Base-by-base conservation (phyloP, 2,888 invertebrate species). In the Nomada ferruginata region DNA sequence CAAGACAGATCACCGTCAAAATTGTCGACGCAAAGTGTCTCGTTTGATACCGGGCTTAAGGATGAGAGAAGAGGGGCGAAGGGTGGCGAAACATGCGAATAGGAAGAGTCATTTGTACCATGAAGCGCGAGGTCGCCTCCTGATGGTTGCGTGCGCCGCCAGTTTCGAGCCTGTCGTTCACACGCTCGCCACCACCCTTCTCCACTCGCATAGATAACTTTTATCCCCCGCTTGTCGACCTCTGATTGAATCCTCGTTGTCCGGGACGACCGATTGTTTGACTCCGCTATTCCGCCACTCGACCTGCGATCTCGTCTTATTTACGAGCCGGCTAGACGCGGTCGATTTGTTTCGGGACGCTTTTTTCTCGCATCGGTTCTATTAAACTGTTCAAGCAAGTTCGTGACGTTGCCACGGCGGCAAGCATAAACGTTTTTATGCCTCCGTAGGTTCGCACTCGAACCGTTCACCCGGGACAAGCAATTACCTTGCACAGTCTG, bases 81-180 rank as follows among this genome's bases (percentile, higher is more conserved):
- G 69, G 55, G 84, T 69, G 65, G 57, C 72, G 47, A 72, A 83
- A 70, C 82, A 82, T 83, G 72, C 82, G 82, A 82, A 52, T 75
- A 84, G 90, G 86, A 91, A 91, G 91, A 91, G 88, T 92, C 91
- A 91, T 93, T 92, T 92, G 93, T 92, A 92, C 92, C 92, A 93
- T 89, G 91, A 90, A 91, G 92, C 85, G 92, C 92, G 91, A 92
- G 91, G 89, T 92, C 91, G 90, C 86, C 79, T 70, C 90, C 68
- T 79, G 84, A 85, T 83, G 91, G 86, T 92, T 92, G 93, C 93
- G 92, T 92, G 92, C 89, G 85, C 87, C 90, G 87, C 79, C 85
- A 82, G 83, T 87, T 88, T 89, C 90, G 90, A 90, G 84, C 85
- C 89, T 88, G 90, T 83, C 91, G 90, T 91, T 92, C 92, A 86